These are phyloP conservation scores for Nipponacmea schrenckii DNA, from an alignment of 2,888 invertebrate genomes.

Conservation along the genomic window DNA sequence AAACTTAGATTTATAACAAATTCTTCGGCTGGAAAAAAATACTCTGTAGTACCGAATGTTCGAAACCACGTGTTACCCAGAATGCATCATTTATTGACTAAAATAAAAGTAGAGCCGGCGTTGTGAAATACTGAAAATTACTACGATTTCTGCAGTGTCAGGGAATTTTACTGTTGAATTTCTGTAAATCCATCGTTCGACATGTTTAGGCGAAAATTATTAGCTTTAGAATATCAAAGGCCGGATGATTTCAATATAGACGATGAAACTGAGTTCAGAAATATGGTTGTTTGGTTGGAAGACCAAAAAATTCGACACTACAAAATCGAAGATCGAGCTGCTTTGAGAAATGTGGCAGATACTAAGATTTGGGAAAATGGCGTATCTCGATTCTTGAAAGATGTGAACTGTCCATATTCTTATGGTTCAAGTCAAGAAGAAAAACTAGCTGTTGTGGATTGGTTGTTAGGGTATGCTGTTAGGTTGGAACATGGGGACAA, in stretches of 20 bases:
- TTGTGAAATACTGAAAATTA: too few species aligned
- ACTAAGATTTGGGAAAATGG: conserved; percentile 76
- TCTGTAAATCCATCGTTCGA: background rate
- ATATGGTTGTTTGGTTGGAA: conserved; percentile 89
- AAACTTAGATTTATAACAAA: too few species aligned
- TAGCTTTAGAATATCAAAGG: conserved; percentile 82
- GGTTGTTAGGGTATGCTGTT: conserved; percentile 86
- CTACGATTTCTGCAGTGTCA: too few species aligned
- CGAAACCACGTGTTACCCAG: background rate
- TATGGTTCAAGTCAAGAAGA: conserved; percentile 66
- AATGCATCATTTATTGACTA: too few species aligned
- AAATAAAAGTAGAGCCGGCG: too few species aligned
- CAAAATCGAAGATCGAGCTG: conserved; percentile 82
- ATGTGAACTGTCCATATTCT: conserved; percentile 78
- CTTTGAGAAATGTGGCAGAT: conserved; percentile 77
- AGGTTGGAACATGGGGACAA: conserved; percentile 85
- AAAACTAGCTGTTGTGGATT: conserved; percentile 80
- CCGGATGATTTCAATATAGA: conserved; percentile 78
- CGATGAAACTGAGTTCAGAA: conserved; percentile 85
- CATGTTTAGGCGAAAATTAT: conserved; percentile 83
- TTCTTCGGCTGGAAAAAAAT: background rate
- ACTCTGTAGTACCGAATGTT: background rate
- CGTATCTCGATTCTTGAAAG: conserved; percentile 77
- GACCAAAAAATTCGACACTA: conserved; percentile 92
- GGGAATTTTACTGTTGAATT: too few species aligned